Evolutionary conservation across 1,140 invertebrate species (phyloP), one percentile per base, ranked within the genome.

Genomic region (Zaprionus davidi): DNA sequence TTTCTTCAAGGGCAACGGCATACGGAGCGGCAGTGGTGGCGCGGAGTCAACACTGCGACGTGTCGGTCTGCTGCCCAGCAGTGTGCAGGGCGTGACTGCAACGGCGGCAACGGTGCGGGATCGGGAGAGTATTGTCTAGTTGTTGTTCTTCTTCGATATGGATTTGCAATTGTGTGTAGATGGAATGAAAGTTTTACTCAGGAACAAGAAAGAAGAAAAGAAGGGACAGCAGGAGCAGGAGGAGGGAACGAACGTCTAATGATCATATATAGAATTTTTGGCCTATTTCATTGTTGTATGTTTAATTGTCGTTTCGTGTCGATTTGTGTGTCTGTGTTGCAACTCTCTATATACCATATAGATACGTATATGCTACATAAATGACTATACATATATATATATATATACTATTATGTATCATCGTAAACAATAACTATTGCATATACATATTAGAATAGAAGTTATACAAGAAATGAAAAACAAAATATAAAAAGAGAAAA

Each of bases 51-150:
- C 87, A 1, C 26, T 83, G 24, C 66, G 79, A 36, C 84, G 90
- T 22, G 85, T 83, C 2, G 76, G 90, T 38, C 86, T 92, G 15
- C 38, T 90, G 62, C 88, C 83, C 41, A 84, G 74, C 55, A 64
- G 71, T n/a, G 83, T 91, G 26, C 78, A 81, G 56, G 79, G 81
- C 20, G 81, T 88, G 74, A 78, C 92, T 76, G 51, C 83, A 24
- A 66, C 83, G 12, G 59, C 83, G 7, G 34, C 85, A 6, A 56
- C 82, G 20, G 73, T 79, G 41, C 77, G 91, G 17, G 92, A 93
- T 82, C 86, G 91, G n/a, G 92, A 93, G 76, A 93, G 92, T 79
- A 93, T 93, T 80, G 92, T 93, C 63, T 93, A 92, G 77, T 62
- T 56, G 17, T 34, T 12, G 62, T 46, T 17, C n/a, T 44, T 17